A percentile compares a stretch with the other conserved stretches of the same genome.
Conservation (phyloP, 2,888 invertebrate genomes). For the Branchipolynoe longqiensis region DNA sequence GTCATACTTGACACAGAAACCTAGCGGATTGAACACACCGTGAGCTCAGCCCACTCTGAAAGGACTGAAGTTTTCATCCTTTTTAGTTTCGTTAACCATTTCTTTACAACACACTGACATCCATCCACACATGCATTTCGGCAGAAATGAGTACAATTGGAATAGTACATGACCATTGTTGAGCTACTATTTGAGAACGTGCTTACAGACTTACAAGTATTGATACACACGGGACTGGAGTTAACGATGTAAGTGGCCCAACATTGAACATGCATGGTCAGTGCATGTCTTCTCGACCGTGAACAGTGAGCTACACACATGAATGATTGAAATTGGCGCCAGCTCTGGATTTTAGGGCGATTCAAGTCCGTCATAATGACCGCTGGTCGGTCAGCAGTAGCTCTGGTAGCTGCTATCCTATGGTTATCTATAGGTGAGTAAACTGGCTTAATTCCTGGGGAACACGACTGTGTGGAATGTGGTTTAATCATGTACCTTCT, state of each 20-base stretch:
- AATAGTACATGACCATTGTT: not conserved
- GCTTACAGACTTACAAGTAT: not conserved
- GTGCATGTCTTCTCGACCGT: constrained; percentile 1
- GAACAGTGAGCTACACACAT: not conserved
- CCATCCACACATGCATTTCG: not conserved
- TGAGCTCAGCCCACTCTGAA: not conserved
- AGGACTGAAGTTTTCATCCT: not conserved
- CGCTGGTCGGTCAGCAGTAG: constrained; percentile 30
- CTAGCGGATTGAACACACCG: not conserved
- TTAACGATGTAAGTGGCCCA: not conserved
- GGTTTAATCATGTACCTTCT: not conserved
- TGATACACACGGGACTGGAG: not conserved
- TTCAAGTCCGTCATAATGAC: not conserved
- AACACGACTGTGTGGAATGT: no score
- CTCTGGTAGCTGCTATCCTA: constrained; percentile 14
- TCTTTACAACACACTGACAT: not conserved
- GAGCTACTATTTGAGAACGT: not conserved
- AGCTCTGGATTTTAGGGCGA: not conserved
- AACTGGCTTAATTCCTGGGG: no score
- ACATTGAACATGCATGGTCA: not conserved
- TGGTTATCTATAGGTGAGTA: constrained; percentile 52
- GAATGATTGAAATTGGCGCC: not conserved
- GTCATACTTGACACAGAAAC: constrained; percentile 54
- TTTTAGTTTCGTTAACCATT: constrained; percentile 22
- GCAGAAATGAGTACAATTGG: not conserved